Conservation (phyloP, 1,140 invertebrate species). For the Solenopsis invicta region DNA sequence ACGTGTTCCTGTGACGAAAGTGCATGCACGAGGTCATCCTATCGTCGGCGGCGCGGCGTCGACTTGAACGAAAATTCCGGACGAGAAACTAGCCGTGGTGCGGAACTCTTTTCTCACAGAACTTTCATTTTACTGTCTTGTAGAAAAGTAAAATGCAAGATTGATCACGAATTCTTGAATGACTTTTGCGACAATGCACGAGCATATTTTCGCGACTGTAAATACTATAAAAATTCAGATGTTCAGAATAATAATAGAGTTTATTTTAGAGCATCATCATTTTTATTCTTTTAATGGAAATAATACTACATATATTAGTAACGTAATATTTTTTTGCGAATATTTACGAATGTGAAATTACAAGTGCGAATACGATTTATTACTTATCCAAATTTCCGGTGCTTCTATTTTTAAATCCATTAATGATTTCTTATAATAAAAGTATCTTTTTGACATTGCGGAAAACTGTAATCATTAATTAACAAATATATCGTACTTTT, state of each 20-base stretch:
- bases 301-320: too few relatives aligned
- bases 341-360: too few relatives aligned
- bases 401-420: background rate
- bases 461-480: constrained; percentile 7
- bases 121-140: constrained; percentile 41
- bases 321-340: too few relatives aligned
- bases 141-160: constrained; percentile 2
- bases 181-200: background rate
- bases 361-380: background rate
- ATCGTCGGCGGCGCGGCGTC: constrained; percentile 44
- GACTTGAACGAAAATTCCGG: constrained; percentile 69
- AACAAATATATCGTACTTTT: background rate
- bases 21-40: constrained; percentile 46
- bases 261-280: too few relatives aligned
- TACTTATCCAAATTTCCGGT: background rate
- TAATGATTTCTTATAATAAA: background rate
- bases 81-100: constrained; percentile 9
- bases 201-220: background rate
- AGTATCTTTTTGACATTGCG: background rate
- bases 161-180: background rate
- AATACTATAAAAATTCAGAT: background rate
- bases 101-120: constrained; percentile 12
- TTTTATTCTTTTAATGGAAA: too few relatives aligned
- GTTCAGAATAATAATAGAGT: background rate
- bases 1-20: constrained; percentile 70